Base-by-base conservation (phyloP, 1,140 invertebrate species). In the Diploscapter pachys region DNA sequence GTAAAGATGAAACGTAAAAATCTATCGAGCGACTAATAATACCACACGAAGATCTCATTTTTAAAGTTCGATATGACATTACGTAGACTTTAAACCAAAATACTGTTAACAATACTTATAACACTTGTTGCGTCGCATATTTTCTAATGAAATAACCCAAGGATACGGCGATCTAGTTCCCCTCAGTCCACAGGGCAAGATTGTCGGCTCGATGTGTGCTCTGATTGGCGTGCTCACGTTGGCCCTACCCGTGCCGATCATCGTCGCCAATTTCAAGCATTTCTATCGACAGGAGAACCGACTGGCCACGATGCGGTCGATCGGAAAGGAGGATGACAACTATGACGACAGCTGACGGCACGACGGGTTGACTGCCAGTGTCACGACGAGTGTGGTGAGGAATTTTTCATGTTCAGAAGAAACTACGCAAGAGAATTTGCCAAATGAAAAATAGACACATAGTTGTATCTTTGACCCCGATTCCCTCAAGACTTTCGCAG, bases 211-310 rank as follows among this genome's bases (percentile, higher is more conserved):
- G 0, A 87, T 94, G 0, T 96, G 93, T 86, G 93, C 93, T 3
- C 85, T 96, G 54, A 91, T 92, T 8, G 93, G 94, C 59, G 93
- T 95, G 73, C 88, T 96, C 2, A 94, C 93, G 13, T 93, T 96
- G 78, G 93, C 93, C 2, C 89, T 96, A 48, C 93, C 93, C 0
- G 93, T 96, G 59, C 94, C 93, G 4, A 93, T 95, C 80, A 95
- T 96, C 77, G 93, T 85, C 6, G 83, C 83, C 55, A 85, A 85
- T 67, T 85, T 85, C 78, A 85, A 85, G 71, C 83, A 82, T 63
- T 85, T 85, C 78, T 85, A 85, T 61, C 84, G 84, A 3, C 83
- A 84, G 65, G 83, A 85, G 66, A 81, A 71, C 54, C 77, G 83
- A 6, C 75, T 84, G 31, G 84, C 83, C 13, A 66, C 76, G 9